Base-by-base conservation (phyloP, 2,113 vertebrate genomes). In the Takifugu flavidus region DNA sequence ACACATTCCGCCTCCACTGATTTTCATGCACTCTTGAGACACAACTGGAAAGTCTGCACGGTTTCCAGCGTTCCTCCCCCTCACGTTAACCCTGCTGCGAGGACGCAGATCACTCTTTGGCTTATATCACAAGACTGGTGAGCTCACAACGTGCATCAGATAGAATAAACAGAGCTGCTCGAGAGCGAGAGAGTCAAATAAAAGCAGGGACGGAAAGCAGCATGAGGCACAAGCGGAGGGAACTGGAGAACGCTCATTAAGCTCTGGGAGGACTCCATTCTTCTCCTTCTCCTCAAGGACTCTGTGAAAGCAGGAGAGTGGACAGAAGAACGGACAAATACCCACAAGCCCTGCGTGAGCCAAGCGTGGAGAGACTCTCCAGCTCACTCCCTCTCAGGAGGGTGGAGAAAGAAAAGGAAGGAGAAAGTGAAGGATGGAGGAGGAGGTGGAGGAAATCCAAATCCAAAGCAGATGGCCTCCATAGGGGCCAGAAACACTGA, bases 401-500 rank as follows among this genome's bases (percentile, higher is more conserved):
- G 56, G 61, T 53, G 68, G 74, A 59, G 45, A 47, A 47, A 14
- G 66, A 63, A 55, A 63, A 25, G 54, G 58, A 74, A 67, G 59
- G 71, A 69, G 62, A 75, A 71, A 72, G 44, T n/a, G 74, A 68
- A 76, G 52, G 67, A 70, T 62, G 60, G 61, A 60, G 51, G 53
- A 50, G 28, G 52, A 44, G 45, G 13, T 51, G 67, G 75, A 69
- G 72, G 74, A 82, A 79, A 76, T 78, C 82, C 87, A 91, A 92
- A 92, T 91, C 87, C 82, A 83, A 91, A 90, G 88, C 91, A 92
- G 91, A 91, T 92, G 91, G 86, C 85, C 84, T 88, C 86, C 72
- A 83, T 88, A 90, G 84, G 88, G 88, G 89, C 57, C 64, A 89
- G 76, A 85, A 89, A 85, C 82, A 82, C 66, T 65, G 72, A 87